Percentiles rank a stretch among this genome's conserved stretches.
Conservation (phyloP, 2,797 vertebrate genomes). For the Myotis daubentonii region DNA sequence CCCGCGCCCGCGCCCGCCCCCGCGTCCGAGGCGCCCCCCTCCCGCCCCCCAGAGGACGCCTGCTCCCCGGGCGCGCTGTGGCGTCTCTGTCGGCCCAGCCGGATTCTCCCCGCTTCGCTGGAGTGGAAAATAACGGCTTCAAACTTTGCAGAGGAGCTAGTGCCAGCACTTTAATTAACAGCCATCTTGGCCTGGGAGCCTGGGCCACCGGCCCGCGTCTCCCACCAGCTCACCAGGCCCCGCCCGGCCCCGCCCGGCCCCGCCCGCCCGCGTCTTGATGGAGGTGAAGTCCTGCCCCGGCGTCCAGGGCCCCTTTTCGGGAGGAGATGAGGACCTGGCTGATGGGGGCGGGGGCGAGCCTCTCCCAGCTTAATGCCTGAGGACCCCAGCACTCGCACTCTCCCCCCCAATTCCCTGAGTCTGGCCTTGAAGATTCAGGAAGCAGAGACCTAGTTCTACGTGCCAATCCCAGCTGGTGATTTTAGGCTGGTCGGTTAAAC, state of each 20-base stretch:
- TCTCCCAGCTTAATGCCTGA: neutral
- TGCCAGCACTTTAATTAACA: slow-evolving; percentile 85
- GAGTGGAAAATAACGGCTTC: slow-evolving; percentile 85
- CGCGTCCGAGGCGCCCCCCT: neutral
- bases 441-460: neutral
- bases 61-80: slow-evolving; percentile 73
- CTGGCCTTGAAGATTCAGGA: neutral
- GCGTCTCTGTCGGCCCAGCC: slow-evolving; percentile 79
- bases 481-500: neutral
- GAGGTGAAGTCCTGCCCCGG: neutral
- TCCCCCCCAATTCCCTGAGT: neutral
- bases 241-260: slow-evolving; percentile 46
- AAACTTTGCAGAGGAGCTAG: slow-evolving; percentile 81
- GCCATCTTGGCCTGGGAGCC: slow-evolving; percentile 76
- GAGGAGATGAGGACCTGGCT: neutral
- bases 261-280: slow-evolving; percentile 28
- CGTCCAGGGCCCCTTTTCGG: neutral
- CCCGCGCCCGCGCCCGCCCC: neutral
- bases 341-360: neutral
- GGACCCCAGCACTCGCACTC: neutral
- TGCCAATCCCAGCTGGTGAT: neutral
- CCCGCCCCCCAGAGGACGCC: slow-evolving; percentile 43
- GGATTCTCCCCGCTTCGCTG: slow-evolving; percentile 84
- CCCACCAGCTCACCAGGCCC: neutral
- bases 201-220: slow-evolving; percentile 59